A percentile compares a stretch with the other conserved stretches of the same genome.
phyloP scores from a whole-genome alignment of 2,797 vertebrate genomes.

The Cyclura pinguis region DNA sequence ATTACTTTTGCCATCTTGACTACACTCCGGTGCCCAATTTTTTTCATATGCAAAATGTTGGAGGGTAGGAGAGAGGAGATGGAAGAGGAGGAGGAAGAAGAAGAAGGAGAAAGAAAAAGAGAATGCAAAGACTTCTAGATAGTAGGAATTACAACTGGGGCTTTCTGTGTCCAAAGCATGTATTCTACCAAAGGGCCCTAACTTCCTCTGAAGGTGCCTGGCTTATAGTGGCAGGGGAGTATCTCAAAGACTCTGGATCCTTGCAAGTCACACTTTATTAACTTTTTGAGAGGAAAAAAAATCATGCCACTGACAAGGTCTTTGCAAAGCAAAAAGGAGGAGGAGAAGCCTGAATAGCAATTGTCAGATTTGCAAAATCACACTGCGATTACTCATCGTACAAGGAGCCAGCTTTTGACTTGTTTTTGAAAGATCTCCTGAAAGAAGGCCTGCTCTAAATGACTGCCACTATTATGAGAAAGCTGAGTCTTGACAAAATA shows the following conservation, averaged over 20 bases:
- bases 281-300: neutral
- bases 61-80: too few relatives aligned
- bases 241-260: neutral
- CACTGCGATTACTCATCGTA: constrained; percentile 14
- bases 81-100: too few relatives aligned
- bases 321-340: neutral
- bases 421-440: constrained; percentile 5
- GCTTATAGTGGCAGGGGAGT: neutral
- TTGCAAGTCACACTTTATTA: neutral
- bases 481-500: constrained; percentile 27
- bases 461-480: constrained; percentile 15
- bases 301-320: neutral
- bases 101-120: too few relatives aligned
- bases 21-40: too few relatives aligned
- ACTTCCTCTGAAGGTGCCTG: neutral
- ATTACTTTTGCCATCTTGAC: too few relatives aligned
- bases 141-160: too few relatives aligned
- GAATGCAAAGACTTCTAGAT: too few relatives aligned
- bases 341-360: neutral
- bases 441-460: neutral
- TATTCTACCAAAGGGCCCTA: too few relatives aligned
- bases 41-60: too few relatives aligned
- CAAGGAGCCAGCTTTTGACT: neutral
- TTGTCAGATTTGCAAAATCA: neutral
- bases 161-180: too few relatives aligned